phyloP scores from a whole-genome alignment of 1,140 invertebrate species.

The Drosophila simulans region DNA sequence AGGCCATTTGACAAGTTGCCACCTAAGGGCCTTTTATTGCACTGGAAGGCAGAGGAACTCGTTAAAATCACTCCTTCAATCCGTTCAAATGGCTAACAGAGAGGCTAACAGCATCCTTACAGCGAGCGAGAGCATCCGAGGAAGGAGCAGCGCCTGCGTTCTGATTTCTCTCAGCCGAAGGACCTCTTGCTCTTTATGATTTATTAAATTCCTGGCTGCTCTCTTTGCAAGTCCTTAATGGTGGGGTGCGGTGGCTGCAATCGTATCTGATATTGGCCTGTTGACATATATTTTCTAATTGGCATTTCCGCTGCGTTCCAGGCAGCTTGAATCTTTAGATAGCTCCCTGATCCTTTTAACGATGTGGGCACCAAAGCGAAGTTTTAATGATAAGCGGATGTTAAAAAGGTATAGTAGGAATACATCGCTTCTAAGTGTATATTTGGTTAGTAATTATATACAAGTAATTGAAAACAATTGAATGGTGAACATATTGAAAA shows the following conservation, averaged over 20 bases:
- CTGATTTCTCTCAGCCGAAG: slow-evolving; percentile 18
- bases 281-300: slow-evolving; percentile 80
- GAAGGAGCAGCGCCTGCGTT: slow-evolving; percentile 32
- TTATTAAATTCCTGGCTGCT: slow-evolving; percentile 23
- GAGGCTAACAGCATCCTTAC: slow-evolving; percentile 21
- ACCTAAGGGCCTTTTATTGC: slow-evolving; percentile 51
- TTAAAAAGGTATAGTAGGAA: background rate
- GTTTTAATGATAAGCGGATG: background rate
- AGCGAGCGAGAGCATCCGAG: background rate
- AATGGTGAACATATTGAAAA: too few relatives aligned
- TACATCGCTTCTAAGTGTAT: too few relatives aligned
- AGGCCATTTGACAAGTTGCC: slow-evolving; percentile 69
- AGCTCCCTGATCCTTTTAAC: background rate
- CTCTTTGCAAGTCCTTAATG: slow-evolving; percentile 12
- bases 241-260: background rate
- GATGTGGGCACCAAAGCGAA: background rate
- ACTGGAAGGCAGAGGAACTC: slow-evolving; percentile 40
- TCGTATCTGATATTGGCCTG: slow-evolving; percentile 61
- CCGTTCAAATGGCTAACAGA: slow-evolving; percentile 18
- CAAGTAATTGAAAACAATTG: too few relatives aligned
- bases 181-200: slow-evolving; percentile 24
- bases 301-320: slow-evolving; percentile 62
- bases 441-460: background rate
- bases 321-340: slow-evolving; percentile 20
- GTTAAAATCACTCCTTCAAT: slow-evolving; percentile 16